Evolutionary conservation across 2,113 vertebrate genomes (phyloP).

Genomic region (Phoxinus phoxinus): DNA sequence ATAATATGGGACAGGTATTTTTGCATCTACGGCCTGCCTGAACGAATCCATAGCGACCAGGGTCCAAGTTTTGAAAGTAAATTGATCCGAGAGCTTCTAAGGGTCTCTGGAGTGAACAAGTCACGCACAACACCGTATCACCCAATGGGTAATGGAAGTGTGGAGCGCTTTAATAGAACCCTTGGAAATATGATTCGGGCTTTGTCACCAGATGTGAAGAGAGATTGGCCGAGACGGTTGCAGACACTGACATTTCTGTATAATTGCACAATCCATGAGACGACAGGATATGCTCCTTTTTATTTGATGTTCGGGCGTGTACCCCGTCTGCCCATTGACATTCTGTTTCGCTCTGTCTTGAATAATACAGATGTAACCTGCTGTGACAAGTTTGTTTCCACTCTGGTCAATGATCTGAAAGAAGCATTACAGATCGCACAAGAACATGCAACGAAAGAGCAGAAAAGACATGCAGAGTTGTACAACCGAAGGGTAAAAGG

Average conservation of each 20-base stretch:
- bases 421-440: not conserved
- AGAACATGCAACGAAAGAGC: too few relatives aligned
- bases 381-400: not conserved
- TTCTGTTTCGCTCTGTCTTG: not conserved
- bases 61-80: not conserved
- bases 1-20: slow-evolving; percentile 3
- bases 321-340: not conserved
- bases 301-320: not conserved
- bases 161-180: slow-evolving; percentile 10
- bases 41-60: too few relatives aligned
- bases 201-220: not conserved
- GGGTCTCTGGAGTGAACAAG: not conserved
- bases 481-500: too few relatives aligned
- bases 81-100: not conserved
- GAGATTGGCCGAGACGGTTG: not conserved
- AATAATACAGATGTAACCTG: not conserved
- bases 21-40: not conserved
- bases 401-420: not conserved
- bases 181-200: not conserved
- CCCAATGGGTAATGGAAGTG: not conserved
- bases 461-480: too few relatives aligned
- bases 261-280: not conserved
- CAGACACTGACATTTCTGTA: not conserved
- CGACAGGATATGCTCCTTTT: not conserved
- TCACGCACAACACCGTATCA: not conserved